A percentile compares a stretch with the other conserved stretches of the same genome.
These are phyloP conservation scores for Carassius gibelio DNA, from an alignment of 2,113 vertebrate genomes.

Conservation along the genomic window DNA sequence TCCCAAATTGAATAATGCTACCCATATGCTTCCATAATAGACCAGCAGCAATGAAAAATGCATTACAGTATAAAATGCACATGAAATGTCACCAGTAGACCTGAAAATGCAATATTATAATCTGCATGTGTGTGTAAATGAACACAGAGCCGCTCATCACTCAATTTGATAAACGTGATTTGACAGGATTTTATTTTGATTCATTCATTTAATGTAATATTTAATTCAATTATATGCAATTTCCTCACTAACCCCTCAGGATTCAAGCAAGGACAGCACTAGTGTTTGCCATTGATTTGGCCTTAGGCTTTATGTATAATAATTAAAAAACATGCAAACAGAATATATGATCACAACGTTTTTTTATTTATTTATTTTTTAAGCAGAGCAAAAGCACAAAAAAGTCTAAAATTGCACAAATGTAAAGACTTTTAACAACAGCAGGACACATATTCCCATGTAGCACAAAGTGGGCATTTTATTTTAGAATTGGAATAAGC, in stretches of 20 bases:
- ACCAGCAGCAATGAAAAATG: not conserved
- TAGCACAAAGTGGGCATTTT: not conserved
- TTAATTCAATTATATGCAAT: not conserved
- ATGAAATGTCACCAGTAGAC: not conserved
- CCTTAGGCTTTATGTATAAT: conserved; percentile 5
- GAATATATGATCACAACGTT: not conserved
- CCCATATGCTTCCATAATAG: no score
- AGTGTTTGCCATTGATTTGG: conserved; percentile 5
- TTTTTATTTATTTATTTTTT: no score
- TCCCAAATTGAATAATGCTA: no score
- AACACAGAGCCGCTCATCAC: no score
- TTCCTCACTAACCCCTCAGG: not conserved
- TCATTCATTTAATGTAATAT: not conserved
- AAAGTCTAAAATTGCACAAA: not conserved
- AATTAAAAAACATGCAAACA: conserved; percentile 7
- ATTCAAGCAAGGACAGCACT: not conserved
- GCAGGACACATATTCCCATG: not conserved
- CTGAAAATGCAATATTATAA: no score
- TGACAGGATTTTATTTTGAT: not conserved
- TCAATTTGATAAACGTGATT: no score
- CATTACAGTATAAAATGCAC: not conserved
- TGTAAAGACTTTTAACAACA: conserved; percentile 1
- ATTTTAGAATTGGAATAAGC: conserved; percentile 20
- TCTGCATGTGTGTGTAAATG: no score
- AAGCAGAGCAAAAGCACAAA: not conserved